Evolutionary conservation across 2,888 invertebrate genomes (phyloP), one percentile per base, ranked within the genome.

Genomic region (Chironomus tentans): DNA sequence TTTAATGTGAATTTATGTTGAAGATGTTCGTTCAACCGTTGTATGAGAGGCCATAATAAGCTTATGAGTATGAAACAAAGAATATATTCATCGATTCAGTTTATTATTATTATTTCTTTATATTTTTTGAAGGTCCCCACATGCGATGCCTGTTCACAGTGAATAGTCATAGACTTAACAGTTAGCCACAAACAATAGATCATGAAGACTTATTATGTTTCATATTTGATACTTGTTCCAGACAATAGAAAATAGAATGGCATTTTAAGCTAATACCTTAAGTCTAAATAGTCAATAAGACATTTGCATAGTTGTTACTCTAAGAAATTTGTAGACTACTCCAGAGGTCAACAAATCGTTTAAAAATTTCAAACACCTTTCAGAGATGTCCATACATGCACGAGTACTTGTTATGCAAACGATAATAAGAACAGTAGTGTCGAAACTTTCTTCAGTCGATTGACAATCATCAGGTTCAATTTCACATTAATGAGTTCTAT

Each of bases 231-330:
- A 48, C 56, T 56, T 18, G 7, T 38, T 38, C 38, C 61, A 72
- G 28, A 72, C 71, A 71, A 71, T 71, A 65, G 71, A 71, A 71
- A 68, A 71, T 71, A 71, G 71, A 71, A 71, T 71, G 71, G 71
- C 50, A n/a, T 24, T 71, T 21, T 38, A 38, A 38, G 38, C 38
- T 38, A 38, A 38, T 38, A 38, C 38, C 38, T 38, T 38, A 38
- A 38, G 38, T 38, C 10, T 10, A 38, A 38, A 38, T 38, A 38
- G 6, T 46, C 46, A 13, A 15, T 68, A 56, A n/a, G 13, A n/a
- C n/a, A 15, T 24, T 22, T 48, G 71, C 28, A 15, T 38, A 38
- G 24, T 24, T 18, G 70, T 2, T 15, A 10, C 15, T 21, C 3
- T n/a, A 46, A 18, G 24, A 68, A 18, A 46, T 38, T 10, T 22